Percentiles rank a stretch among this genome's conserved stretches.
Conservation (phyloP, 2,797 vertebrate genomes). For the Sebastes matsubarae region DNA sequence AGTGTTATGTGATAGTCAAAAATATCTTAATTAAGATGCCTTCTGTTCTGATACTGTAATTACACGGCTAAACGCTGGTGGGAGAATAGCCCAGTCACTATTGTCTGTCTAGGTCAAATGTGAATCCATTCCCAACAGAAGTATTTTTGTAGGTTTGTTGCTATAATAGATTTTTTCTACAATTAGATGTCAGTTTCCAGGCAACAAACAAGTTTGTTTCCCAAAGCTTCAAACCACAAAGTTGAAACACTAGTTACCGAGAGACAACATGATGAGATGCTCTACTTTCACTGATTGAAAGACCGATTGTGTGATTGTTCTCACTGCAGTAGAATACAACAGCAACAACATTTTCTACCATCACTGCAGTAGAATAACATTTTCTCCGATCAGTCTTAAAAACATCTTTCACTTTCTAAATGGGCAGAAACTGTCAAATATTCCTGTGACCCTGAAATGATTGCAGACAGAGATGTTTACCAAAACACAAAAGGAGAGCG, state of each 20-base stretch:
- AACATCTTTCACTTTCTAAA: not conserved
- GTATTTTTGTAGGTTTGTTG: not conserved
- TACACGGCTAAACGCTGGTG: not conserved
- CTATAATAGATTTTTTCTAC: not conserved
- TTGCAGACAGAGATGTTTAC: not conserved
- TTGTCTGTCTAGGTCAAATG: not conserved
- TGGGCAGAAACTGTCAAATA: not conserved
- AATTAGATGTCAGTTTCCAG: not conserved
- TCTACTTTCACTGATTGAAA: not conserved
- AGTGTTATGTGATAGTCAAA: not conserved
- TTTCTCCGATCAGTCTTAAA: not conserved
- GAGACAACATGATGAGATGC: not conserved
- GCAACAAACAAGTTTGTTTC: not conserved
- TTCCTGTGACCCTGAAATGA: not conserved
- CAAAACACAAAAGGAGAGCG: not conserved
- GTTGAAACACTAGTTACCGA: not conserved
- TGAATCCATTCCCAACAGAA: not conserved
- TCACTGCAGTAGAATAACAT: no score
- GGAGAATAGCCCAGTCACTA: not conserved
- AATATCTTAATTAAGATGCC: not conserved
- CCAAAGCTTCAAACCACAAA: not conserved
- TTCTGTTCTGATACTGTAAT: not conserved
- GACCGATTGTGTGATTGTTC: not conserved
- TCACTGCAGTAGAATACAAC: not conserved
- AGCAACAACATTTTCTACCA: not conserved